A percentile compares a stretch with the other conserved stretches of the same genome.
phyloP scores from a whole-genome alignment of 2,797 vertebrate genomes.

The Anniella stebbinsi region DNA sequence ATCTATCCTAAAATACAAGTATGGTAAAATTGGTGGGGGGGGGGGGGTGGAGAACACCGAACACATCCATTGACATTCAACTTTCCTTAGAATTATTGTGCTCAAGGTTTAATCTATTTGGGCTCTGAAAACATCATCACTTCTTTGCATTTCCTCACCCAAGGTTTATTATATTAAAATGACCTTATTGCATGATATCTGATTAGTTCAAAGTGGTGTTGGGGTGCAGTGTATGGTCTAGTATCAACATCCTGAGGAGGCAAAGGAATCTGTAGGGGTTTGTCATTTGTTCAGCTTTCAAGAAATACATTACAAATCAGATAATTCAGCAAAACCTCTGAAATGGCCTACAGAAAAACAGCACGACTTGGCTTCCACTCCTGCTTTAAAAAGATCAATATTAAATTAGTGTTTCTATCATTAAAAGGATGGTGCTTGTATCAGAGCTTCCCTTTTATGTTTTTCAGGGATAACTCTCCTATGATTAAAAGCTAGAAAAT shows the following conservation, averaged over 20 bases:
- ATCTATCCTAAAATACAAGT: background rate
- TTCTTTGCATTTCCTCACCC: background rate
- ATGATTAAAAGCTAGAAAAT: constrained; percentile 54
- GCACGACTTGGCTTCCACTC: constrained; percentile 2
- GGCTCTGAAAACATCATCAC: constrained; percentile 28
- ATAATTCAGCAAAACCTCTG: constrained; percentile 41
- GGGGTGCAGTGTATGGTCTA: background rate
- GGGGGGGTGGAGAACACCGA: background rate
- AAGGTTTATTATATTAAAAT: constrained; percentile 44
- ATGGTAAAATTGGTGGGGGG: background rate
- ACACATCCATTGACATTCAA: background rate
- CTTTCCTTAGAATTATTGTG: constrained; percentile 4
- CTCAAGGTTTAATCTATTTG: background rate
- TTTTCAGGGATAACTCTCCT: constrained; percentile 34
- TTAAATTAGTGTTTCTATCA: constrained; percentile 62
- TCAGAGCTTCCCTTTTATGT: constrained; percentile 50
- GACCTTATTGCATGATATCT: constrained; percentile 10
- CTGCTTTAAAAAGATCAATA: constrained; percentile 60
- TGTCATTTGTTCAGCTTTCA: constrained; percentile 28
- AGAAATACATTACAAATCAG: constrained; percentile 37
- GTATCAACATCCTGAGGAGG: constrained; percentile 28
- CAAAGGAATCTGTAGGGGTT: constrained; percentile 20
- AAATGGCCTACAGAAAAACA: constrained; percentile 41
- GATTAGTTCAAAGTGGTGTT: background rate
- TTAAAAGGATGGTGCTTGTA: constrained; percentile 54